Conservation (phyloP, 2,113 vertebrate genomes). For the Crotophaga sulcirostris region DNA sequence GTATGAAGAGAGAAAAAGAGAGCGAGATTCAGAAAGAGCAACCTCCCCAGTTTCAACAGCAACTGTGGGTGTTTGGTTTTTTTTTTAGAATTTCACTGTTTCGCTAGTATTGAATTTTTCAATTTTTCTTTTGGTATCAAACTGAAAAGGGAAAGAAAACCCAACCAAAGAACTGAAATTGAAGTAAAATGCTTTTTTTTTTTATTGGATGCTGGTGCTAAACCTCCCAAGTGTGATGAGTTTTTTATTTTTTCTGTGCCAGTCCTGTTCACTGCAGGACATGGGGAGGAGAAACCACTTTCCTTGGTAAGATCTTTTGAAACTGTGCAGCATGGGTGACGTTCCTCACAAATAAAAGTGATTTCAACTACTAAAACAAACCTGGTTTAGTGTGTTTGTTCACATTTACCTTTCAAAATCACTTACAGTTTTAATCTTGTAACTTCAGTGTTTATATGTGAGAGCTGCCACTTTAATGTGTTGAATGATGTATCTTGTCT, state of each 20-base stretch:
- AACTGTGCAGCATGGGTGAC: conserved; percentile 70
- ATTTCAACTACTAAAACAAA: conserved; percentile 17
- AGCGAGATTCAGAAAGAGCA: conserved; percentile 34
- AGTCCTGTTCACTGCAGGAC: conserved; percentile 71
- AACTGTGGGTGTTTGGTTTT: conserved; percentile 19
- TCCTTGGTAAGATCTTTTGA: conserved; percentile 70
- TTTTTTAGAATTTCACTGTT: conserved; percentile 71
- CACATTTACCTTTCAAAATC: background rate
- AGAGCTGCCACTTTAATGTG: background rate
- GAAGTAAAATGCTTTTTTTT: conserved; percentile 70
- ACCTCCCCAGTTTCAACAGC: conserved; percentile 68
- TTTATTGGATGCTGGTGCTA: conserved; percentile 80
- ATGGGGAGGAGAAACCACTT: conserved; percentile 67
- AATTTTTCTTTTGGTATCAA: conserved; percentile 53
- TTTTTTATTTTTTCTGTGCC: conserved; percentile 67
- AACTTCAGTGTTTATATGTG: background rate
- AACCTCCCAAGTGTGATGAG: conserved; percentile 74
- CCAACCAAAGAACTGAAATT: conserved; percentile 73
- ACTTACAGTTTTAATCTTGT: background rate
- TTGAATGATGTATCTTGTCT: background rate
- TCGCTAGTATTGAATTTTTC: conserved; percentile 45
- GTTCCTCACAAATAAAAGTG: conserved; percentile 77
- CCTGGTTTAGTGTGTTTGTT: background rate
- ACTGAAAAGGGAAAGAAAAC: conserved; percentile 59
- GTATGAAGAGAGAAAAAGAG: conserved; percentile 29